Conservation (phyloP, 2,113 vertebrate species). For the Callospermophilus lateralis region DNA sequence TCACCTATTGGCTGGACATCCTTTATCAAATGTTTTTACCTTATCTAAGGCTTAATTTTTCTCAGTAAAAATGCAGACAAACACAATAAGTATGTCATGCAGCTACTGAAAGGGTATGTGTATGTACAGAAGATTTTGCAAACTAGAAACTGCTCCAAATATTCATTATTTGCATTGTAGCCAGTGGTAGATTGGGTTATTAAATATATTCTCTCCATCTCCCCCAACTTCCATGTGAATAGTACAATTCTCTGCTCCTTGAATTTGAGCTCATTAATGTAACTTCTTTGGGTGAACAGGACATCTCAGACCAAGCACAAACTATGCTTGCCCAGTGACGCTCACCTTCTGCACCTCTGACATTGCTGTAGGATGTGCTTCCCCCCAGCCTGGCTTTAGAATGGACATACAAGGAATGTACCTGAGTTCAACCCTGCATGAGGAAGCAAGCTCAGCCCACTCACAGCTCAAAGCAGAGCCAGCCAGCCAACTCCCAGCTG, state of each 20-base stretch:
- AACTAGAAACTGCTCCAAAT: not conserved
- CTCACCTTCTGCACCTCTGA: not conserved
- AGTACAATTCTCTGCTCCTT: not conserved
- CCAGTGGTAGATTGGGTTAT: not conserved
- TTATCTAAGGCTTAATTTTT: not conserved
- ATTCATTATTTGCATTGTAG: not conserved
- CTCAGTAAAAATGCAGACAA: not conserved
- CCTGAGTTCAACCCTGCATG: not conserved
- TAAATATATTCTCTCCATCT: not conserved
- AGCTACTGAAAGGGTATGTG: not conserved
- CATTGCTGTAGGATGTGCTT: not conserved
- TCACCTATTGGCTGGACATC: not conserved
- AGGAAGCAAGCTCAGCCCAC: not conserved
- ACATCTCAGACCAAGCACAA: not conserved
- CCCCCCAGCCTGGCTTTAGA: too few species aligned
- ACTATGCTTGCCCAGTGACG: not conserved
- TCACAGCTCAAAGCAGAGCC: not conserved
- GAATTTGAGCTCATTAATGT: not conserved
- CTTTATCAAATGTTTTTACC: not conserved
- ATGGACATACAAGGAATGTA: not conserved
- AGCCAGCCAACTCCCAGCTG: not conserved
- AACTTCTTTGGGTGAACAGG: not conserved
- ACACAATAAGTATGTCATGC: not conserved
- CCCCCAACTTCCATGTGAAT: not conserved
- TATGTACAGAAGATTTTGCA: not conserved